Evolutionary conservation across 2,113 vertebrate genomes (phyloP).

Genomic region (Anoplopoma fimbria): DNA sequence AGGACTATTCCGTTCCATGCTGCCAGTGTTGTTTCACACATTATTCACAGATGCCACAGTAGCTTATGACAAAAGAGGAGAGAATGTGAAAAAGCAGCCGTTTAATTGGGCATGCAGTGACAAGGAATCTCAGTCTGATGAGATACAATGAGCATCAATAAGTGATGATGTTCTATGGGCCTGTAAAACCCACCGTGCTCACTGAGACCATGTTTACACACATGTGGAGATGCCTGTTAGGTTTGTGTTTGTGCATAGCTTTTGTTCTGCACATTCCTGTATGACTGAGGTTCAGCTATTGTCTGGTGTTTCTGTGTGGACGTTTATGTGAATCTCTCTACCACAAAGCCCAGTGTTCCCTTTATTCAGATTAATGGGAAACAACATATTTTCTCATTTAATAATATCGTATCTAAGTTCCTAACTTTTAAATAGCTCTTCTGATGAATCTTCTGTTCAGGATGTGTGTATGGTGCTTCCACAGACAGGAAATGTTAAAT

Average conservation of each 20-base stretch:
- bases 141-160: conserved; percentile 69
- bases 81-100: conserved; percentile 39
- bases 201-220: conserved; percentile 5
- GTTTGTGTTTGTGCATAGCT: background rate
- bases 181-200: conserved; percentile 70
- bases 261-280: background rate
- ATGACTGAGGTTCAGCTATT: background rate
- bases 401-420: background rate
- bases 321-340: background rate
- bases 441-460: background rate
- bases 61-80: conserved; percentile 31
- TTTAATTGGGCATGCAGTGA: conserved; percentile 70
- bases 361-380: background rate
- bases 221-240: conserved; percentile 19
- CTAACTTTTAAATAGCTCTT: background rate
- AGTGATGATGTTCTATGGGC: conserved; percentile 60
- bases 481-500: background rate
- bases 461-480: background rate
- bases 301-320: background rate
- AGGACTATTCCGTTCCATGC: background rate
- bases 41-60: conserved; percentile 53
- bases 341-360: background rate
- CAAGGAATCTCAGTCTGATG: conserved; percentile 66
- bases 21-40: conserved; percentile 33
- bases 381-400: background rate